Percentiles rank a stretch among this genome's conserved stretches.
phyloP scores from a whole-genome alignment of 1,140 invertebrate genomes.

The Hestina assimilis region DNA sequence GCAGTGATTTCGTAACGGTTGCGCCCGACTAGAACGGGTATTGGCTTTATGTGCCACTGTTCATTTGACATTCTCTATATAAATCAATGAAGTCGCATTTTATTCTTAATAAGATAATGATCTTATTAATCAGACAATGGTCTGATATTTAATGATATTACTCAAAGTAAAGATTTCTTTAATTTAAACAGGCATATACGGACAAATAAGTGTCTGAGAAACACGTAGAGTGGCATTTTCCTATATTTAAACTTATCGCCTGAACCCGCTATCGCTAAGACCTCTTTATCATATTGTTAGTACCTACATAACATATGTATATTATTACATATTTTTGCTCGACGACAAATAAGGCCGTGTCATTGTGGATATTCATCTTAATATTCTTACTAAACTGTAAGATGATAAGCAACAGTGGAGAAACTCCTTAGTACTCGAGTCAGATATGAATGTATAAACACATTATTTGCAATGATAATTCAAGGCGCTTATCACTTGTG shows the following conservation, averaged over 20 bases:
- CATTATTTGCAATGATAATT: conserved; percentile 77
- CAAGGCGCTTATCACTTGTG: conserved; percentile 70
- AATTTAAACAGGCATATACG: neutral
- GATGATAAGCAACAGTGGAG: conserved; percentile 53
- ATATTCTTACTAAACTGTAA: conserved; percentile 44
- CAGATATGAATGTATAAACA: conserved; percentile 66
- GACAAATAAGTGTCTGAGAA: neutral
- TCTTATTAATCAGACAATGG: neutral
- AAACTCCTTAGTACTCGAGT: conserved; percentile 53
- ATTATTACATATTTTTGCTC: no score
- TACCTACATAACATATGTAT: conserved; percentile 35
- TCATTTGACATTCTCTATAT: conserved; percentile 22
- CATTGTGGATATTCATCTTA: conserved; percentile 48
- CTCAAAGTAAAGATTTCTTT: neutral
- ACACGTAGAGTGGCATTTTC: conserved; percentile 51
- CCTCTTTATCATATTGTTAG: conserved; percentile 67
- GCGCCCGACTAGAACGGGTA: conserved; percentile 74
- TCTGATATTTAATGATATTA: neutral
- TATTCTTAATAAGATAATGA: neutral
- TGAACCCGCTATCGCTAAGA: conserved; percentile 69
- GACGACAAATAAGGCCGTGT: conserved; percentile 55
- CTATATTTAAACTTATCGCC: conserved; percentile 69
- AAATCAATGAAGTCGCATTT: conserved; percentile 2
- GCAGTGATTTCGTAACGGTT: conserved; percentile 75
- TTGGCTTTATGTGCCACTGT: conserved; percentile 58